Conservation (phyloP, 2,888 invertebrate species). For the Xanthorhoe designata region DNA sequence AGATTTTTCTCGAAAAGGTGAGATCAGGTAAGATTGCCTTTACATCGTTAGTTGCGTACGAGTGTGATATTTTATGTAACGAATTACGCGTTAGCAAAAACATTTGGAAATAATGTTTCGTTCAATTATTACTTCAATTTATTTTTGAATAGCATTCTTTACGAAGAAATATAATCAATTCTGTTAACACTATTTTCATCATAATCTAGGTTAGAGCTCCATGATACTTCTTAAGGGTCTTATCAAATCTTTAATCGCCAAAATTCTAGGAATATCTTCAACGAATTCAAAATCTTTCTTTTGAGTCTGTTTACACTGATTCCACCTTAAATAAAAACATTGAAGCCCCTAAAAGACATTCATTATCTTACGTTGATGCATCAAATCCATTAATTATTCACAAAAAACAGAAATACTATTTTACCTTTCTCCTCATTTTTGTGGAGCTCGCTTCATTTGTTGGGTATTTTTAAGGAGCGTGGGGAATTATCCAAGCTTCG, state of each 20-base stretch:
- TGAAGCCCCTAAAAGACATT: background rate
- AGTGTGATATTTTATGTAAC: constrained; percentile 9
- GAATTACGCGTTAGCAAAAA: constrained; percentile 8
- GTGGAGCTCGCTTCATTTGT: constrained; percentile 53
- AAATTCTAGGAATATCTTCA: too few species aligned
- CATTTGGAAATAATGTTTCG: background rate
- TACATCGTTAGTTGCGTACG: constrained; percentile 29
- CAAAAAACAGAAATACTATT: constrained; percentile 16
- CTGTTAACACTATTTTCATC: too few species aligned
- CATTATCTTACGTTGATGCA: constrained; percentile 9
- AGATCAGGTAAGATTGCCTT: constrained; percentile 45
- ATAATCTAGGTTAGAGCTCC: too few species aligned
- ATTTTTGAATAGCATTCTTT: too few species aligned
- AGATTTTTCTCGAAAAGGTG: constrained; percentile 42
- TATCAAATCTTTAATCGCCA: too few species aligned
- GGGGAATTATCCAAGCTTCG: constrained; percentile 48
- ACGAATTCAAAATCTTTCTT: too few species aligned
- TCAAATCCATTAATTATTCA: constrained; percentile 18
- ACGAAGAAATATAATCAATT: too few species aligned
- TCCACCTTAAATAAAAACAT: too few species aligned
- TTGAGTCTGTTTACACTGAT: too few species aligned
- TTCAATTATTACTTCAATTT: background rate
- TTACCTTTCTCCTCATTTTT: constrained; percentile 24
- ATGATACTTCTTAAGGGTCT: too few species aligned
- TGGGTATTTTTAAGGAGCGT: constrained; percentile 53